These are phyloP conservation scores for Apodemia mormo DNA, from an alignment of 2,888 invertebrate species.

Conservation along the genomic window DNA sequence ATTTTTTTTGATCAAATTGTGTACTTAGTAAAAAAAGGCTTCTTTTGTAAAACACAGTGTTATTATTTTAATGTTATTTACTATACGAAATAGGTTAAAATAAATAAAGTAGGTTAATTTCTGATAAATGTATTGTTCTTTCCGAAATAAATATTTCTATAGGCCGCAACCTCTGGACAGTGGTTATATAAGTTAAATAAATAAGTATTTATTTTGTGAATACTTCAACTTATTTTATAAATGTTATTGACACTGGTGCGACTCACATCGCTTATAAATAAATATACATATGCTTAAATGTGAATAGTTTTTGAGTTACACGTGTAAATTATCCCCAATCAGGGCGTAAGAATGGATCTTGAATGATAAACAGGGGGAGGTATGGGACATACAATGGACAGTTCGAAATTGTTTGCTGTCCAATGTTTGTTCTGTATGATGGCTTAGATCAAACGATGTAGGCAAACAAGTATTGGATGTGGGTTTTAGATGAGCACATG, in stretches of 20 bases:
- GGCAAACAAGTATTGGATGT: conserved; percentile 57
- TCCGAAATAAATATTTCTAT: neutral
- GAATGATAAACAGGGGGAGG: conserved; percentile 80
- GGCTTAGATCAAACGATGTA: conserved; percentile 41
- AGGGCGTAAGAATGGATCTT: conserved; percentile 76
- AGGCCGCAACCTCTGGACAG: conserved; percentile 5
- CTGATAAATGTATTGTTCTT: conserved; percentile 15
- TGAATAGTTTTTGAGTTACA: conserved; percentile 82
- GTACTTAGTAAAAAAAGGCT: neutral
- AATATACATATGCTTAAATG: conserved; percentile 64
- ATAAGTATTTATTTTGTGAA: conserved; percentile 25
- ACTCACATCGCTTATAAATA: conserved; percentile 63
- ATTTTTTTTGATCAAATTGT: conserved; percentile 28
- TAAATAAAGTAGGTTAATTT: too few relatives aligned
- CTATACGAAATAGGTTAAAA: too few relatives aligned
- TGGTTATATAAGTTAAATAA: conserved; percentile 6
- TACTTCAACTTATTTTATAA: conserved; percentile 8
- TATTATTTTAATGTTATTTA: neutral
- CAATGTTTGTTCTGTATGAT: conserved; percentile 55
- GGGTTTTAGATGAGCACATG: conserved; percentile 80
- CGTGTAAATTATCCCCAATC: conserved; percentile 57
- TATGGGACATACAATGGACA: conserved; percentile 60
- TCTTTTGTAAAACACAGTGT: neutral
- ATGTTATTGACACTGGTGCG: conserved; percentile 60
- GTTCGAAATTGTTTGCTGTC: conserved; percentile 40